Base-by-base conservation (phyloP, 2,797 vertebrate genomes). In the Tiaroga cobitis region DNA sequence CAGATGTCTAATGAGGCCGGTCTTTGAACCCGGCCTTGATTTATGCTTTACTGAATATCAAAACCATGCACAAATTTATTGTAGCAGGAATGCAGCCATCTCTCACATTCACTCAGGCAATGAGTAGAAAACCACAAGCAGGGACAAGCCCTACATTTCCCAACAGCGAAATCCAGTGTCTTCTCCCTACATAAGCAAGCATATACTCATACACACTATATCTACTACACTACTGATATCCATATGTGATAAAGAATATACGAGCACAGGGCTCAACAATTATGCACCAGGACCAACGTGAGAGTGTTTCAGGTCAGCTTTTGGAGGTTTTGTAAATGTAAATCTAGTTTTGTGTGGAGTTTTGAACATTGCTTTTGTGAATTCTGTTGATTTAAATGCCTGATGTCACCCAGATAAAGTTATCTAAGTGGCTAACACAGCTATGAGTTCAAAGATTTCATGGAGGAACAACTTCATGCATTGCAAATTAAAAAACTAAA, bases 31-130 rank as follows among this genome's bases (percentile, higher is more conserved):
- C 81, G 24, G 15, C 11, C 24, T 81, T 87, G 88, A 89, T 86
- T 88, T 89, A 80, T 87, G 82, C 65, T 59, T 74, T 51, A 87
- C 84, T 86, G 56, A 77, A 84, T 80, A 77, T 84, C 73, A 80
- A 81, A 56, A 73, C 37, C 80, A 82, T 67, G 24, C 67, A 26
- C 56, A 59, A 34, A 80, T 85, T 61, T 75, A 89, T 81, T 80
- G 39, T 29, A 77, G 54, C 54, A 73, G 87, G 86, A 89, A 89
- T 88, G 87, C 81, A 86, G 84, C n/a, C 63, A 88, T 88, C 89
- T 86, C 88, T 85, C 85, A 87, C 34, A 67, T 87, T 85, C 85
- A 87, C 89, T 84, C 81, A 11, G 15, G 85, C 82, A 88, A 73
- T 37, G 61, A 67, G 18, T 56, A 74, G 43, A 75, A 78, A 80